Conservation (phyloP, 2,113 vertebrate genomes). For the Thalassoma bifasciatum region DNA sequence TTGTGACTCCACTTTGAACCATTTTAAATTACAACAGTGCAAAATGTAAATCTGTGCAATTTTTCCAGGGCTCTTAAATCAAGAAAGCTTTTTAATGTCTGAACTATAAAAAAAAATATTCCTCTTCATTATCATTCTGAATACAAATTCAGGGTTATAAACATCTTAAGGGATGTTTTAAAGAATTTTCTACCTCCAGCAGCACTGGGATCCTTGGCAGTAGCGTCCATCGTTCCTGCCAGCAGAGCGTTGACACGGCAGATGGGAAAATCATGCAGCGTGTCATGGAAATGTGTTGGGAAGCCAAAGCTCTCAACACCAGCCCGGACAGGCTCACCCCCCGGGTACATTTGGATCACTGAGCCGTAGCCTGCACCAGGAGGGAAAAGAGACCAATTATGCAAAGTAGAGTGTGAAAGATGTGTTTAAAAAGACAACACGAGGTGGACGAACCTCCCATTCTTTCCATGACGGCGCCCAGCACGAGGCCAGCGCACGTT, state of each 20-base stretch:
- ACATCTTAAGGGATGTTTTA: constrained; percentile 1
- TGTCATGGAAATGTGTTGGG: constrained; percentile 87
- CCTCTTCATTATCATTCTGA: too few species aligned
- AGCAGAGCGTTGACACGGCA: constrained; percentile 91
- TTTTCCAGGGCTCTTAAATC: too few species aligned
- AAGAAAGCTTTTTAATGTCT: too few species aligned
- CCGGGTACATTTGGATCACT: constrained; percentile 95
- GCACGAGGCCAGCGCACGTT: constrained; percentile 93
- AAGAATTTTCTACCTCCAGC: constrained; percentile 15
- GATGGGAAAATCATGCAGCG: constrained; percentile 93
- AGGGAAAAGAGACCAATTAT: constrained; percentile 21
- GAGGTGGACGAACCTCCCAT: constrained; percentile 89
- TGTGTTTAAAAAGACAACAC: background rate
- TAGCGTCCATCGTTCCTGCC: constrained; percentile 83
- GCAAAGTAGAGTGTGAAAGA: background rate
- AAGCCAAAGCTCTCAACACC: constrained; percentile 96
- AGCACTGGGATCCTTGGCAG: constrained; percentile 63
- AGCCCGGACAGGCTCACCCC: constrained; percentile 89
- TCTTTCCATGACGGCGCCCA: constrained; percentile 95
- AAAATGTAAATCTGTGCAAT: too few species aligned
- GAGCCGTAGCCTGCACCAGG: constrained; percentile 89
- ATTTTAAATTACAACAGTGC: too few species aligned
- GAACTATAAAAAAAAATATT: background rate
- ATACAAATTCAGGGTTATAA: background rate
- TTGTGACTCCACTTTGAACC: too few species aligned